Evolutionary conservation across 2,888 invertebrate genomes (phyloP).

Genomic region (Scaptomyza tumidula): DNA sequence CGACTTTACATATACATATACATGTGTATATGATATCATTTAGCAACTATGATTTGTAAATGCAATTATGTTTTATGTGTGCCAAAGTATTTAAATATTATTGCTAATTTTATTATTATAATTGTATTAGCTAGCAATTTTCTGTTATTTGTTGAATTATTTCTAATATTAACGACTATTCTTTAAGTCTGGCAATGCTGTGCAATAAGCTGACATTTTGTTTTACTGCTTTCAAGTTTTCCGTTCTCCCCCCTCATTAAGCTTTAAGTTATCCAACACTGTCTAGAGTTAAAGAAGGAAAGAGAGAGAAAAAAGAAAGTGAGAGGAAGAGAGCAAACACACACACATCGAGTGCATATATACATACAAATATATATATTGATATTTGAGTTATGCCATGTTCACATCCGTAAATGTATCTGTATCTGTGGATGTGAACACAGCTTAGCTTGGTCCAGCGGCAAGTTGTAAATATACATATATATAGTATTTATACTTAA

Average conservation of each 20-base stretch:
- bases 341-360: slow-evolving; percentile 30
- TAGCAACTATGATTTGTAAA: slow-evolving; percentile 35
- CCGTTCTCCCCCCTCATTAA: slow-evolving; percentile 22
- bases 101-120: slow-evolving; percentile 32
- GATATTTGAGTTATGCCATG: slow-evolving; percentile 17
- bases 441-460: slow-evolving; percentile 29
- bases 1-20: slow-evolving; percentile 18
- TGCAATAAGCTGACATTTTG: slow-evolving; percentile 59
- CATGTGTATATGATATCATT: slow-evolving; percentile 29
- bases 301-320: neutral
- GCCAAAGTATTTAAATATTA: slow-evolving; percentile 69
- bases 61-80: slow-evolving; percentile 62
- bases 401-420: slow-evolving; percentile 5
- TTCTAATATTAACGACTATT: slow-evolving; percentile 52
- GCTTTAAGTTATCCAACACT: slow-evolving; percentile 43
- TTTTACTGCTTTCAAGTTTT: slow-evolving; percentile 4
- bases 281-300: slow-evolving; percentile 17
- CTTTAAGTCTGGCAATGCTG: slow-evolving; percentile 55
- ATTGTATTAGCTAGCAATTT: slow-evolving; percentile 24
- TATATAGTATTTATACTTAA: slow-evolving; percentile 28
- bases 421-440: slow-evolving; percentile 5
- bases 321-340: slow-evolving; percentile 1
- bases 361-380: slow-evolving; percentile 4
- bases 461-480: slow-evolving; percentile 44
- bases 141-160: slow-evolving; percentile 64